phyloP scores from a whole-genome alignment of 53 echinoderm and acorn worm genomes.

The Temnopleurus reevesii region DNA sequence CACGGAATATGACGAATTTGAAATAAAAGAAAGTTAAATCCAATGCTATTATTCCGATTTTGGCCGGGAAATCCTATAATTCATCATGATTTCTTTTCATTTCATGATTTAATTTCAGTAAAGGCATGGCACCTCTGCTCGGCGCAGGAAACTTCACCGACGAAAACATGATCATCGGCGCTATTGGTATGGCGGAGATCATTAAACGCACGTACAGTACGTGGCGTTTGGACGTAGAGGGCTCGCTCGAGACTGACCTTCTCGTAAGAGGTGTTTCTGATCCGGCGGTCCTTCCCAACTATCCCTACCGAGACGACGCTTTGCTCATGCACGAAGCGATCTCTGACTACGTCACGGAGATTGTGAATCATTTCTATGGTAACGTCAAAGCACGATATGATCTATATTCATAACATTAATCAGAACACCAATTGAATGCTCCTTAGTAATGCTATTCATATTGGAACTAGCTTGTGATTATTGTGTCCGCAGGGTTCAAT shows the following conservation, averaged over 20 bases:
- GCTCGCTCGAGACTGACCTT: constrained; percentile 79
- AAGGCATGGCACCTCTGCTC: not conserved
- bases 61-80: too few species aligned
- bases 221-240: constrained; percentile 84
- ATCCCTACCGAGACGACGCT: constrained; percentile 87
- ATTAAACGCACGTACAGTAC: constrained; percentile 47
- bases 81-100: too few species aligned
- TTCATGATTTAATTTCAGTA: too few species aligned
- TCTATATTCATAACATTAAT: too few species aligned
- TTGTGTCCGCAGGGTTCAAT: too few species aligned
- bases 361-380: constrained; percentile 81
- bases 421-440: too few species aligned
- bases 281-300: constrained; percentile 79
- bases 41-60: too few species aligned
- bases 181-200: constrained; percentile 78
- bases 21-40: too few species aligned
- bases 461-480: too few species aligned
- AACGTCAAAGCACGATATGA: too few species aligned
- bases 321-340: constrained; percentile 75
- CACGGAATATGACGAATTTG: too few species aligned
- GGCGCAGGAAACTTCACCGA: constrained; percentile 45
- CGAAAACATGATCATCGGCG: constrained; percentile 70
- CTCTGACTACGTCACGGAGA: constrained; percentile 66
- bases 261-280: constrained; percentile 76
- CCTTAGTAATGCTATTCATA: too few species aligned